Evolutionary conservation across 1,140 invertebrate species (phyloP), one percentile per base, ranked within the genome.

Genomic region (Drosophila ironensis): DNA sequence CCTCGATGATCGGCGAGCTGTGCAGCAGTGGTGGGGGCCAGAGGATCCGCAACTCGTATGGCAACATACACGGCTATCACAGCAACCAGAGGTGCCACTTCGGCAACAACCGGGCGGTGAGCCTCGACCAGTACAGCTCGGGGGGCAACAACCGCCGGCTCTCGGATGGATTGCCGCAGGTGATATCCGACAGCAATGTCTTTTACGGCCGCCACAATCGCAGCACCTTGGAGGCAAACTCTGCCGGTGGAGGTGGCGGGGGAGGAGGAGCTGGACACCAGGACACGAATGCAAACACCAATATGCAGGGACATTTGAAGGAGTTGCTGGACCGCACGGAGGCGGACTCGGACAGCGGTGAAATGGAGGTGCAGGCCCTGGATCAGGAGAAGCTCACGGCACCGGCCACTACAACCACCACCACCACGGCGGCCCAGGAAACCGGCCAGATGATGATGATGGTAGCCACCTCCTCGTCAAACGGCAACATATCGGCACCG

Each of bases 1-100:
- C 89, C 50, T 90, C 89, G 12, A 90, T 90, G 89, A 89, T 90
- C 20, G 88, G 89, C 0, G 89, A 90, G 28, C 77, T 90, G 72
- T 90, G 88, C 74, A 90, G 87, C 72, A 87, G 87, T 37, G 88
- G 88, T 7, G 77, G 89, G 1, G 89, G 89, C 1, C 80, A 88
- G 9, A 70, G 89, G 1, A 89, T 89, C 7, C 89, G 89, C 11
- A 89, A 88, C 45, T 90, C 89, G 1, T 89, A 90, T 22, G 89
- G 89, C 40, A 90, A 90, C 47, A 90, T 90, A 9, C 88, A 90
- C 42, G 89, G 86, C 41, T 89, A 90, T 8, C 88, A 90, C 19
- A 51, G 63, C 45, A 89, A 89, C 50, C 33, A 37, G 33, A 87
- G 89, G 28, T 81, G 88, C 17, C 87, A 90, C 54, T 90, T 90